These are phyloP conservation scores for Drosophila lacicola DNA, from an alignment of 2,888 invertebrate genomes.

Conservation along the genomic window DNA sequence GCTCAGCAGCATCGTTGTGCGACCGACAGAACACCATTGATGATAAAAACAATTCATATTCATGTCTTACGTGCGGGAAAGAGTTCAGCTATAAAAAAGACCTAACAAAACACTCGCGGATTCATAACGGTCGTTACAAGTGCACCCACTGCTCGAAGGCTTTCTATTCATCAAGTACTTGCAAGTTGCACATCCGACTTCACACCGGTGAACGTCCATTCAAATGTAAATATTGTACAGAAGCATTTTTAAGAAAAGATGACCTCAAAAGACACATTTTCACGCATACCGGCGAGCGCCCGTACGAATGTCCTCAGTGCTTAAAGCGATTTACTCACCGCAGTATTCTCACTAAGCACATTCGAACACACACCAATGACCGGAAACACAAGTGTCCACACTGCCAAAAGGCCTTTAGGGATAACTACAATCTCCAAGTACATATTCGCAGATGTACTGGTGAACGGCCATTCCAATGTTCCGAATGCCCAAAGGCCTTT, in stretches of 20 bases:
- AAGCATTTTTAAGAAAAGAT: background rate
- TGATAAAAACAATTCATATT: background rate
- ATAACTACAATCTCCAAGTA: background rate
- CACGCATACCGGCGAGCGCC: background rate
- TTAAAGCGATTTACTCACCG: background rate
- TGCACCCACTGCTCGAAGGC: slow-evolving; percentile 4
- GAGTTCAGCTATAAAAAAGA: background rate
- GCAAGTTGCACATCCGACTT: background rate
- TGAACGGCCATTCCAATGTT: slow-evolving; percentile 2
- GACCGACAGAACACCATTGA: background rate
- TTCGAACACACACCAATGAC: background rate
- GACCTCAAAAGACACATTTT: background rate
- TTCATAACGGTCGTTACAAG: background rate
- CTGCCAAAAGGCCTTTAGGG: background rate
- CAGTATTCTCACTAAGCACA: slow-evolving; percentile 1
- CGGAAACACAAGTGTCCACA: background rate
- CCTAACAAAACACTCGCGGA: background rate
- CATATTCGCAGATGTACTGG: background rate
- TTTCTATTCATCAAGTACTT: background rate
- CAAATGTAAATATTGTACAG: slow-evolving; percentile 1
- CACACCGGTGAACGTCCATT: slow-evolving; percentile 19
- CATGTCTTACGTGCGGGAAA: background rate
- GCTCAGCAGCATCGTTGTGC: background rate
- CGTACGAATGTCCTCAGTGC: slow-evolving; percentile 3
- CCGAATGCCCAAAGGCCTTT: background rate